Base-by-base conservation (phyloP, 2,888 invertebrate species). In the Hydrotaea diabolus region DNA sequence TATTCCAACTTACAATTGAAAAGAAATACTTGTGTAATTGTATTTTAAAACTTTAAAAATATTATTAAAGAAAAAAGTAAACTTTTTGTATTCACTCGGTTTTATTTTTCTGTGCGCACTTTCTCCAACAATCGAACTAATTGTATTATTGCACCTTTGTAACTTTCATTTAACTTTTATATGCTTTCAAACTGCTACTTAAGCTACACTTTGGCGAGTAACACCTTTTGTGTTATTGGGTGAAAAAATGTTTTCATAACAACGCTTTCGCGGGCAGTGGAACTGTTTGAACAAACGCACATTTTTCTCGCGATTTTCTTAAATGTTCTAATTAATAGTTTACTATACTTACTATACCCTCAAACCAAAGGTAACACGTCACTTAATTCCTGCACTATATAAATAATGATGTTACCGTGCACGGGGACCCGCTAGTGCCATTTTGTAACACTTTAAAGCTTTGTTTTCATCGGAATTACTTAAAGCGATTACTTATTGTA, bases 81-180 rank as follows among this genome's bases (percentile, higher is more conserved):
- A n/a, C n/a, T n/a, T n/a, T n/a, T n/a, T n/a, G n/a, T n/a, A n/a
- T n/a, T n/a, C n/a, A n/a, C n/a, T n/a, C n/a, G n/a, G n/a, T n/a
- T n/a, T n/a, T n/a, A n/a, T n/a, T 49, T n/a, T 55, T 57, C 17
- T 8, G 11, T 57, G 49, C 21, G 36, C 43, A 74, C 77, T 80
- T 73, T 73, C 72, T 73, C 62, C 69, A 69, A 39, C 49, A 66
- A 85, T 59, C 66, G 76, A 39, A 39, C 43, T 76, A 36, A 59
- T 17, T 17, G 13, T 59, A 82, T 73, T 85, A 79, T 31, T 69
- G 5, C 8, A 73, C 11, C 69, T 73, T 79, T 57, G 9, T 19
- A 17, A 69, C 36, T 17, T 19, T 46, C 57, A 66, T 66, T 84
- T 81, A 49, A 81, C 81, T 81, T 85, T 82, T 85, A 85, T 85